Evolutionary conservation across 2,113 vertebrate genomes (phyloP), one percentile per base, ranked within the genome.

Genomic region (Tragelaphus imberbis): DNA sequence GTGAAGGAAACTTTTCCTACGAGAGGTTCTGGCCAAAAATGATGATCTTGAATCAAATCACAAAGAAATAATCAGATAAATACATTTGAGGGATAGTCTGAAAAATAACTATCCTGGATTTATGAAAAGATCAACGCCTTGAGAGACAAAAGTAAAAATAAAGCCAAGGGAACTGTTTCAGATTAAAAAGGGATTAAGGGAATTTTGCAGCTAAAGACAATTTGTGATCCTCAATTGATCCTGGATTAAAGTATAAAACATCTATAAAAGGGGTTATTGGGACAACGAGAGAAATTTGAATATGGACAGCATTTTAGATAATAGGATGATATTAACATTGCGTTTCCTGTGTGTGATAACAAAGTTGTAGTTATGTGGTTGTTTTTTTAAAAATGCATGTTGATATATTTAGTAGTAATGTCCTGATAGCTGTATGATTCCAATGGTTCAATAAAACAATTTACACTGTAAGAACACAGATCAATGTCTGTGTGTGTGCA

Each of bases 191-290:
- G 53, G 47, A 36, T 79, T 77, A 49, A 88, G 28, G 80, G 58
- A 16, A 59, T 56, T 95, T 91, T 58, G 44, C 19, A 53, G 28
- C 47, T 25, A 12, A 49, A 53, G 85, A 71, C 27, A 15, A 27
- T 79, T 61, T 56, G n/a, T 40, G 61, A 95, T 58, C 71, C 36
- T 90, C 68, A 81, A n/a, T 79, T 65, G 55, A 53, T 77, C 51
- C 84, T 59, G 92, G 88, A 90, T 94, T 90, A 80, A 94, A 89
- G 84, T 84, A 65, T 55, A 81, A 91, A 90, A 53, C 9, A 33
- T 8, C 27, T 47, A 40, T 68, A 71, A 84, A 86, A 94, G 61
- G 19, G 44, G 55, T 84, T 65, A 33, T 36, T 61, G 55, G 88
- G 88, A 49, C 40, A 75, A 56, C 2, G 12, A 28, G 65, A 59